Evolutionary conservation across 2,797 vertebrate species (phyloP).

Genomic region (Pogoniulus pusillus): DNA sequence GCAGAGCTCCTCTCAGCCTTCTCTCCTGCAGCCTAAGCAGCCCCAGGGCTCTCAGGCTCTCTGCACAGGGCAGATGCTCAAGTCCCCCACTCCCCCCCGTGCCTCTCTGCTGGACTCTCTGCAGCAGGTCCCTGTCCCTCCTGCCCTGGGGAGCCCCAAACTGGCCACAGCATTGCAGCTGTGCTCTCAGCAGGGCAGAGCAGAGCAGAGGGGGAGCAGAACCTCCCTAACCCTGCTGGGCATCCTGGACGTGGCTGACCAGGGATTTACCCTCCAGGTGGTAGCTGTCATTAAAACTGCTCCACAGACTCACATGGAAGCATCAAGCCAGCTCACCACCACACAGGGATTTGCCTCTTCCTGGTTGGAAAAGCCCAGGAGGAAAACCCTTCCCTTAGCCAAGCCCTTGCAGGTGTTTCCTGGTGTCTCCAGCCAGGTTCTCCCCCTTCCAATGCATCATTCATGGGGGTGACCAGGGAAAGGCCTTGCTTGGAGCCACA

Average conservation of each 20-base stretch:
- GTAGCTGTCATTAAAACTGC: neutral
- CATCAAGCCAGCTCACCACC: accelerated
- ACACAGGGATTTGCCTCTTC: neutral
- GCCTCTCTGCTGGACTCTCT: too few relatives aligned
- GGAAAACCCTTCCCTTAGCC: neutral
- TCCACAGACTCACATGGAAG: neutral
- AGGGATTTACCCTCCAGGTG: neutral
- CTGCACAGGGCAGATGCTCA: too few relatives aligned
- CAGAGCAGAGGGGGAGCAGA: too few relatives aligned
- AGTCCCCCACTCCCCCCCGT: too few relatives aligned
- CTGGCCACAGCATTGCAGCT: too few relatives aligned
- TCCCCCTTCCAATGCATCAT: neutral
- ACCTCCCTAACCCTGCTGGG: neutral
- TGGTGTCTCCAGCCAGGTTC: neutral
- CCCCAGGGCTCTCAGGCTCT: too few relatives aligned
- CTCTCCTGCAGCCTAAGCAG: too few relatives aligned
- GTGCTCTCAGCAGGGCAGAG: too few relatives aligned
- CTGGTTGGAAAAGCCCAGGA: neutral
- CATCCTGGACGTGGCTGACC: neutral
- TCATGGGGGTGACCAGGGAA: accelerated
- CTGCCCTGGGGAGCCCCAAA: too few relatives aligned
- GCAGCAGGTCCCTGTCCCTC: too few relatives aligned
- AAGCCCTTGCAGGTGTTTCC: slow-evolving; percentile 46
- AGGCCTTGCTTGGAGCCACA: neutral
- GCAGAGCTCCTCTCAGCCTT: too few relatives aligned